A percentile compares a stretch with the other conserved stretches of the same genome.
Conservation (phyloP, 1,140 invertebrate genomes). For the Thaumatotibia leucotreta region DNA sequence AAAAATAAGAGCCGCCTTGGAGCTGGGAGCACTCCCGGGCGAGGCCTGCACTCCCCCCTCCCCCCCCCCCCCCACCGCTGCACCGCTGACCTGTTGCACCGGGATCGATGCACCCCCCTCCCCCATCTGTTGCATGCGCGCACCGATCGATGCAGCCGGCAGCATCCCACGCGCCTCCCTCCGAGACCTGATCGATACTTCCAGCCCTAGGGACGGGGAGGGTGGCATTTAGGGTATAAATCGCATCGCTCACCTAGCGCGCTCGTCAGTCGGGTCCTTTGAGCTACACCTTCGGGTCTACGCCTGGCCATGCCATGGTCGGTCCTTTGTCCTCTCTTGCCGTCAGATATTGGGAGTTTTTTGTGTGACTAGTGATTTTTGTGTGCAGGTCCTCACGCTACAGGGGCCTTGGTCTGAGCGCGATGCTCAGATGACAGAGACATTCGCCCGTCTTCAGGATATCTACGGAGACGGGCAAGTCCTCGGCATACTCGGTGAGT, state of each 20-base stretch:
- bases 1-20: too few relatives aligned
- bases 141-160: background rate
- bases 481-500: slow-evolving; percentile 74
- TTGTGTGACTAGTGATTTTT: background rate
- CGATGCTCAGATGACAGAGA: slow-evolving; percentile 76
- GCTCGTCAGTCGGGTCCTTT: background rate
- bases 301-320: background rate
- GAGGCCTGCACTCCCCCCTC: background rate
- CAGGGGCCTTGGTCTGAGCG: slow-evolving; percentile 76
- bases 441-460: slow-evolving; percentile 74
- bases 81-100: background rate
- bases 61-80: too few relatives aligned
- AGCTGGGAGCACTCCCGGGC: too few relatives aligned
- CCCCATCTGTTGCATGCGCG: background rate
- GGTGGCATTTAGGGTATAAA: background rate
- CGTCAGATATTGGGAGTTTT: background rate
- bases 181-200: too few relatives aligned
- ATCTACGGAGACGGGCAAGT: slow-evolving; percentile 76
- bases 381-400: slow-evolving; percentile 72
- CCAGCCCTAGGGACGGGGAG: background rate
- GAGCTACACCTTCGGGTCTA: background rate
- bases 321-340: background rate
- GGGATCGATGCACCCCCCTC: background rate
- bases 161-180: background rate
- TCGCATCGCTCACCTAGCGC: background rate